Evolutionary conservation across 2,888 invertebrate species (phyloP), one percentile per base, ranked within the genome.

Genomic region (Ophonus ardosiacus): DNA sequence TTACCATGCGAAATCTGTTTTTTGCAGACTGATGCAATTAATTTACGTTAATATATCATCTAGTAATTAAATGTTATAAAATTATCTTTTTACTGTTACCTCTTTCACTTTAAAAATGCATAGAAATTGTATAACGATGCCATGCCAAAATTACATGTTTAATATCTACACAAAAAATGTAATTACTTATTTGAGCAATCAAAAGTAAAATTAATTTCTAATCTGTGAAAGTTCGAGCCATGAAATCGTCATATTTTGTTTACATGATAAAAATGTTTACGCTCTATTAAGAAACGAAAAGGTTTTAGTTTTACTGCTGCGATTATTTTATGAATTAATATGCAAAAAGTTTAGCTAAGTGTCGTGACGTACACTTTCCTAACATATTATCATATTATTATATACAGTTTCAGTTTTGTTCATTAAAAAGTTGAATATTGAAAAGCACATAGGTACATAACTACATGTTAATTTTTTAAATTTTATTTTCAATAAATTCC

Each of bases 131-230:
- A 74, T 74, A 74, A 74, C 18, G 38, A 8, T 68, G 15, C 38
- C 68, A 68, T 68, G 71, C 18, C 43, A 43, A 74, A 68, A 43
- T 74, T 43, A 74, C 71, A 74, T 74, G 43, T 74, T 74, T 43
- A 15, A 17, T 15, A 74, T 51, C 31, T 31, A 18, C 5, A 10
- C 43, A 74, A 68, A 68, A 68, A 68, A 43, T 18, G 17, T 43
- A 74, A 74, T 74, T 43, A 74, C 43, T 74, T 51, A 40, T 68
- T 74, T 74, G 13, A 74, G 71, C 43, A 15, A 43, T 74, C 71
- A 78, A 78, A 78, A 78, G 78, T 78, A 78, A 78, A 78, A 78
- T 78, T 78, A 78, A 57, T 78, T 78, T 78, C 78, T 78, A 78
- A 15, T 57, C 57, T 78, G 78, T 57, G 78, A 78, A 78, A 78